Conservation (phyloP, 2,113 vertebrate species). For the Sturnus vulgaris region DNA sequence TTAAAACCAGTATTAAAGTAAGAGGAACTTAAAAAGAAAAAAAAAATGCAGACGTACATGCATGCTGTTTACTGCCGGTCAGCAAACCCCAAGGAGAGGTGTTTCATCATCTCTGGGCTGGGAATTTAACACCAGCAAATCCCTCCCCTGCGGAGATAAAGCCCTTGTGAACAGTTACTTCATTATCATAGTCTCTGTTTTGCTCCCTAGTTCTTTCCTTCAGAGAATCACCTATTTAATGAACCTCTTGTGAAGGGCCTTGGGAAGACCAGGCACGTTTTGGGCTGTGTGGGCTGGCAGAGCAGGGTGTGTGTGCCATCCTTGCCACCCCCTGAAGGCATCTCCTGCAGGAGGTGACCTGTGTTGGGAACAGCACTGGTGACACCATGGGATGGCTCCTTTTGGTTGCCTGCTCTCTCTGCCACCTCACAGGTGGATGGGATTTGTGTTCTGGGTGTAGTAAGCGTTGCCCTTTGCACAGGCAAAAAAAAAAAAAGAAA, state of each 20-base stretch:
- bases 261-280: not conserved
- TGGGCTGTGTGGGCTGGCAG: not conserved
- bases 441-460: not conserved
- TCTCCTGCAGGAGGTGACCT: not conserved
- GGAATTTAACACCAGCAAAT: constrained; percentile 36
- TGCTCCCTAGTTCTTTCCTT: not conserved
- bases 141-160: not conserved
- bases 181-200: constrained; percentile 29
- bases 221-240: not conserved
- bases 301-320: not conserved
- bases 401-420: not conserved
- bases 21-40: not conserved
- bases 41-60: fast-evolving
- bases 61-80: not conserved
- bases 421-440: not conserved
- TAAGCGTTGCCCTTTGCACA: not conserved
- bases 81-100: not conserved
- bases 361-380: fast-evolving
- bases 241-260: not conserved
- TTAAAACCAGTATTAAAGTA: not conserved
- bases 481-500: not conserved
- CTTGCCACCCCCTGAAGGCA: not conserved
- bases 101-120: constrained; percentile 37
- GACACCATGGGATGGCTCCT: not conserved
- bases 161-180: constrained; percentile 12